A percentile compares a stretch with the other conserved stretches of the same genome.
phyloP scores from a whole-genome alignment of 2,888 invertebrate species.

The Allygus modestus region DNA sequence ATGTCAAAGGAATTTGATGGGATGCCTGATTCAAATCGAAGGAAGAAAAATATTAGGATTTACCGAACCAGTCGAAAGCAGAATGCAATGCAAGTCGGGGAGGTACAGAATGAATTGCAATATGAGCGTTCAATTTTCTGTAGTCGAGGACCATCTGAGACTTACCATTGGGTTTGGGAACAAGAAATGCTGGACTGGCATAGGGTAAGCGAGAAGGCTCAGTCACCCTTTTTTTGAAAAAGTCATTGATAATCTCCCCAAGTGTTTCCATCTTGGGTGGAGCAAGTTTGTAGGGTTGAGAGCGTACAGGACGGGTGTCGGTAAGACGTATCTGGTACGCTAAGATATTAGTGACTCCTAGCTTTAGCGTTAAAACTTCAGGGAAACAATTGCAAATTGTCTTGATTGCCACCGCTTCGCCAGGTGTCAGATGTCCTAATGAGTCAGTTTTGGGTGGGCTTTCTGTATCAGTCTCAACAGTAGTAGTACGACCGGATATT shows the following conservation, averaged over 20 bases:
- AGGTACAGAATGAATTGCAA: constrained; percentile 48
- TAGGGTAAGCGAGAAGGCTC: constrained; percentile 63
- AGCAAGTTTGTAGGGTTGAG: constrained; percentile 38
- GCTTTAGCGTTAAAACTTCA: constrained; percentile 13
- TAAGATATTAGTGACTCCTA: constrained; percentile 16
- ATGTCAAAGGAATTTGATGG: constrained; percentile 62
- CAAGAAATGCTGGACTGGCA: constrained; percentile 67
- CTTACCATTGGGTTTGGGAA: constrained; percentile 67
- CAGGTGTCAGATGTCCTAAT: not conserved
- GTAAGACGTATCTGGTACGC: constrained; percentile 38
- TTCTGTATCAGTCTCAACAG: not conserved
- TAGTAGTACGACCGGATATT: not conserved
- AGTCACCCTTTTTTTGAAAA: constrained; percentile 19
- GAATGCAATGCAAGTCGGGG: constrained; percentile 57
- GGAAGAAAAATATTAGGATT: constrained; percentile 57
- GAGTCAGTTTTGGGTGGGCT: not conserved
- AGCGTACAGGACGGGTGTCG: not conserved
- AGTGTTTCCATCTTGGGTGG: constrained; percentile 48
- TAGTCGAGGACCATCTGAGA: constrained; percentile 67
- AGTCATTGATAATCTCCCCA: constrained; percentile 15
- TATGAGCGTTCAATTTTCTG: constrained; percentile 47
- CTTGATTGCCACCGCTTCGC: not conserved
- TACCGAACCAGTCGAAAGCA: constrained; percentile 51
- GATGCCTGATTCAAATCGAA: constrained; percentile 65
- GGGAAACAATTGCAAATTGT: not conserved